Conservation (phyloP, 2,797 vertebrate genomes). For the Garrulus glandarius region DNA sequence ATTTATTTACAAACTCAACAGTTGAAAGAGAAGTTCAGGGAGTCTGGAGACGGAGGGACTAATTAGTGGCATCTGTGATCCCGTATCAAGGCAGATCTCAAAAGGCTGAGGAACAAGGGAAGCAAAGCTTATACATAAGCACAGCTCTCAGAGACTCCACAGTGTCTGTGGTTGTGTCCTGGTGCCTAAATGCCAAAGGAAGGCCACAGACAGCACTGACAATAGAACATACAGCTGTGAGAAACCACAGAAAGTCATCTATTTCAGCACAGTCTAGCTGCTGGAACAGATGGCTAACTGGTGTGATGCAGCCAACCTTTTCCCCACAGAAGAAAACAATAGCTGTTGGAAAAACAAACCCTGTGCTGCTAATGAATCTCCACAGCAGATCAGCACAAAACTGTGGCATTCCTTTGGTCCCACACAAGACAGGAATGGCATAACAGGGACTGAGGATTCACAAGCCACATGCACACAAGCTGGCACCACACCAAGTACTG, state of each 20-base stretch:
- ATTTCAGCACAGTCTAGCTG: not conserved
- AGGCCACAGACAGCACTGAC: not conserved
- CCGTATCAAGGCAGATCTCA: not conserved
- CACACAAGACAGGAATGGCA: accelerated
- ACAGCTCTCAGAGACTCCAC: not conserved
- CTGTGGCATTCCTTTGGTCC: not conserved
- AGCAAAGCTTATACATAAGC: not conserved
- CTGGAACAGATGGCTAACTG: not conserved
- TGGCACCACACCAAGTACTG: not conserved
- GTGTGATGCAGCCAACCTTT: not conserved
- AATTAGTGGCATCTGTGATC: not conserved
- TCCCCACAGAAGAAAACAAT: not conserved
- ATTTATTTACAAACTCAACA: not conserved
- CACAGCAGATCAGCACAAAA: not conserved
- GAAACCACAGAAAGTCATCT: not conserved
- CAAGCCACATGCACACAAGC: not conserved
- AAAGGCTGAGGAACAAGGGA: not conserved
- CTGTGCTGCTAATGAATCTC: not conserved
- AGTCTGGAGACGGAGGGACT: not conserved
- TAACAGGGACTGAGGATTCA: not conserved
- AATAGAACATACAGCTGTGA: accelerated
- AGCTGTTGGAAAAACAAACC: not conserved
- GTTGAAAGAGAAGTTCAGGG: not conserved
- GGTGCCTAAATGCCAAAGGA: not conserved
- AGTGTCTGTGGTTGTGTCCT: accelerated